phyloP scores from a whole-genome alignment of 2,888 invertebrate species.

The Cataglyphis albicans region DNA sequence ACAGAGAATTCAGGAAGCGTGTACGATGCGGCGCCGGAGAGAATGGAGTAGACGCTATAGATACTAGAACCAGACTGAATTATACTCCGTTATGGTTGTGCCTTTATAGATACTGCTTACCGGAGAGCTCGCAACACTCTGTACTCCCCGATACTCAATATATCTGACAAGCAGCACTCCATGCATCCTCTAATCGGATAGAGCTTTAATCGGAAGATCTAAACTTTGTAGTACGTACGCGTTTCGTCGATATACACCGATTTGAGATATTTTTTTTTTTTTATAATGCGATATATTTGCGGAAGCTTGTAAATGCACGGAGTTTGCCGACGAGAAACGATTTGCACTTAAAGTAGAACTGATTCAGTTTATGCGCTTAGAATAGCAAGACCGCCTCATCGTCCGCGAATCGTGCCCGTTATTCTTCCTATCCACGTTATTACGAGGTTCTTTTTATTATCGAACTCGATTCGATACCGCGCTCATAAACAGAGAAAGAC shows the following conservation, averaged over 20 bases:
- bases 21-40: slow-evolving; percentile 77
- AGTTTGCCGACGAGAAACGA: slow-evolving; percentile 1
- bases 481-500: slow-evolving; percentile 57
- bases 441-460: slow-evolving; percentile 60
- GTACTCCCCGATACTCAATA: slow-evolving; percentile 77
- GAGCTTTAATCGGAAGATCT: slow-evolving; percentile 67
- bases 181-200: slow-evolving; percentile 68
- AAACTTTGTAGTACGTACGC: slow-evolving; percentile 48
- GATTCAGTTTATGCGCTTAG: slow-evolving; percentile 39
- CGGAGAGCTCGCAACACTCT: slow-evolving; percentile 66
- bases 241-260: slow-evolving; percentile 3
- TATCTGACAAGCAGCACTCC: slow-evolving; percentile 74
- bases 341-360: background rate
- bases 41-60: slow-evolving; percentile 81
- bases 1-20: slow-evolving; percentile 75
- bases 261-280: slow-evolving; percentile 23
- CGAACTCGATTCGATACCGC: slow-evolving; percentile 60
- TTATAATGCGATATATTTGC: background rate
- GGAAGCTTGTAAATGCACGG: background rate
- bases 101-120: slow-evolving; percentile 76
- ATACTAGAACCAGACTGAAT: slow-evolving; percentile 82
- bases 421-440: slow-evolving; percentile 40
- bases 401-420: slow-evolving; percentile 4
- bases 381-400: slow-evolving; percentile 29
- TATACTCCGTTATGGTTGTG: slow-evolving; percentile 82